These are phyloP conservation scores for Pelecanoides urinatrix DNA, from an alignment of 2,113 vertebrate species.

Conservation along the genomic window DNA sequence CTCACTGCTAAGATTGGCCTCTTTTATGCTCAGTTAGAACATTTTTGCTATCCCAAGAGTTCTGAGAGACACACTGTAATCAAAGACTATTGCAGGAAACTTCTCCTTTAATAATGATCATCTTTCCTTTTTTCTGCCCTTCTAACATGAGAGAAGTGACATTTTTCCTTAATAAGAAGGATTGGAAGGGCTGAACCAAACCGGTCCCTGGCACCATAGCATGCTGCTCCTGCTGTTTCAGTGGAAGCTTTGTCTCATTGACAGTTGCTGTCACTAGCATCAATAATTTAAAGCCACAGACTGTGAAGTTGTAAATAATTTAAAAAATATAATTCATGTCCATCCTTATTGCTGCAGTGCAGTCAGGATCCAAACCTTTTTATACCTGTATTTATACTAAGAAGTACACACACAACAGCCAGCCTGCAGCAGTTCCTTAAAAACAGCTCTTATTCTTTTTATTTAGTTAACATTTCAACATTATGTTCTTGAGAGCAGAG, in stretches of 20 bases:
- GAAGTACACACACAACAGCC: background rate
- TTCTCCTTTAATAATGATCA: background rate
- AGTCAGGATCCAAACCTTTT: constrained; percentile 26
- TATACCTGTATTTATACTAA: background rate
- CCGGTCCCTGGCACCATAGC: background rate
- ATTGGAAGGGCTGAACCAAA: background rate
- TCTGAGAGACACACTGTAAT: background rate
- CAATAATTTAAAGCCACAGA: constrained; percentile 61
- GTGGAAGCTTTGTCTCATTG: constrained; percentile 39
- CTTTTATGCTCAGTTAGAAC: background rate
- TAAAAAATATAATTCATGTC: constrained; percentile 42
- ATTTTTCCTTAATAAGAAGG: background rate
- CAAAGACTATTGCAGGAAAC: background rate
- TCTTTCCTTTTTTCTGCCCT: background rate
- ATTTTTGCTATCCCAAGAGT: background rate
- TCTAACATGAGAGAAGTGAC: background rate
- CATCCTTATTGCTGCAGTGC: background rate
- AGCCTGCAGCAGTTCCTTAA: background rate
- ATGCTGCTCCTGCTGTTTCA: background rate
- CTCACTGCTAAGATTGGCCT: background rate
- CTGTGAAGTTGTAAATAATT: constrained; percentile 60
- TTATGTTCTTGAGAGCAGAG: background rate
- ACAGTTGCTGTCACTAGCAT: constrained; percentile 30
- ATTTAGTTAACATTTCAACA: background rate
- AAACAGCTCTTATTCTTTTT: background rate